These are phyloP conservation scores for Cuniculus paca DNA, from an alignment of 2,797 vertebrate species.

Conservation along the genomic window DNA sequence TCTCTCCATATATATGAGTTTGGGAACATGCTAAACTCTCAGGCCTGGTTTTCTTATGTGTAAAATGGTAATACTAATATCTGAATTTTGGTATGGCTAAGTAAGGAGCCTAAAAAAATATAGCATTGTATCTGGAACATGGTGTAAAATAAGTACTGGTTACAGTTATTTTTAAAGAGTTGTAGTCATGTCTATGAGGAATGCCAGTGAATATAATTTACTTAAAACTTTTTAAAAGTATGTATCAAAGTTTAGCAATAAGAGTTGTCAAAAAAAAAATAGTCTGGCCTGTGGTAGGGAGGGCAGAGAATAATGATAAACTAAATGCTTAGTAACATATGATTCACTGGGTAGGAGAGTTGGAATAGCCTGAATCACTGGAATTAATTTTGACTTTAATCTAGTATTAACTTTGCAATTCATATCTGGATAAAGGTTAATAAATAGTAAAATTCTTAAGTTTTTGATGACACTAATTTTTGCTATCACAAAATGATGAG, in stretches of 20 bases:
- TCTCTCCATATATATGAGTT: background rate
- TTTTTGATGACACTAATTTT: slow-evolving; percentile 34
- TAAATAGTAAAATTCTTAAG: slow-evolving; percentile 47
- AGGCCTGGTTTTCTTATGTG: slow-evolving; percentile 1
- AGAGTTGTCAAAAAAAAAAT: slow-evolving; percentile 55
- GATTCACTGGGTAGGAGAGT: background rate
- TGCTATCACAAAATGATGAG: slow-evolving; percentile 10
- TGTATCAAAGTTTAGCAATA: slow-evolving; percentile 57
- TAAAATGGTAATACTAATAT: slow-evolving; percentile 37
- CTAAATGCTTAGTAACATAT: slow-evolving; percentile 47
- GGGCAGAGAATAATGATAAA: slow-evolving; percentile 35
- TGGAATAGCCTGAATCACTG: background rate
- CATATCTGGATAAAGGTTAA: slow-evolving; percentile 29
- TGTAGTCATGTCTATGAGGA: background rate
- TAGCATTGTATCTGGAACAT: slow-evolving; percentile 12
- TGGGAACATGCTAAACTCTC: background rate
- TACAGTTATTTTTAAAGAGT: slow-evolving; percentile 37
- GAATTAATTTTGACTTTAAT: slow-evolving; percentile 60
- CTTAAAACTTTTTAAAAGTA: slow-evolving; percentile 48
- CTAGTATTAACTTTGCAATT: slow-evolving; percentile 1
- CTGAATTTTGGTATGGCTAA: slow-evolving; percentile 25
- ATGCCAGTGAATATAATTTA: slow-evolving; percentile 9
- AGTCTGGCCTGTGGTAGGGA: background rate
- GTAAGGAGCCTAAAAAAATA: slow-evolving; percentile 20
- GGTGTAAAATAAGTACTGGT: slow-evolving; percentile 47